Evolutionary conservation across 2,113 vertebrate genomes (phyloP).

Genomic region (Chaenogobius annularis): DNA sequence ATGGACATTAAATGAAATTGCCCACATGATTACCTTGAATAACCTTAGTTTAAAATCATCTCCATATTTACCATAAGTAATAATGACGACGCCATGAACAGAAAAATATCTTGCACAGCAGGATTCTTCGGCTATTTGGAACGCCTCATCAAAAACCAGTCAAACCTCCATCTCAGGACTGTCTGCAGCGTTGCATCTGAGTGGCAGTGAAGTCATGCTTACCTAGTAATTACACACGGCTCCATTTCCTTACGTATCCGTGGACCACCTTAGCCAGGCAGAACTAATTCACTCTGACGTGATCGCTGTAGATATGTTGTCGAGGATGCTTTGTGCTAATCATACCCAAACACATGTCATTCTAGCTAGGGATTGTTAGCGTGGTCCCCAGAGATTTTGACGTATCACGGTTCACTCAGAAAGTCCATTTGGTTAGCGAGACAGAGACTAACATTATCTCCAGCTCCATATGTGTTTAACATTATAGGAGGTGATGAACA

Average conservation of each 20-base stretch:
- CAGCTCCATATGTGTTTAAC: conserved; percentile 58
- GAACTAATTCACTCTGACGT: conserved; percentile 60
- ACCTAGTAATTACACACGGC: conserved; percentile 36
- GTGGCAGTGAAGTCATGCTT: conserved; percentile 11
- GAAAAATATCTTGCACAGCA: conserved; percentile 31
- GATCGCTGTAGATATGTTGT: conserved; percentile 62
- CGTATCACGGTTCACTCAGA: conserved; percentile 58
- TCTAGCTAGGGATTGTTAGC: conserved; percentile 64
- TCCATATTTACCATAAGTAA: neutral
- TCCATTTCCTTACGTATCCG: conserved; percentile 28
- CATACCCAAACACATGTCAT: conserved; percentile 66
- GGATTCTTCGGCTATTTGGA: conserved; percentile 20
- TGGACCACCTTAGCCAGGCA: conserved; percentile 33
- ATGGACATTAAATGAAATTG: neutral
- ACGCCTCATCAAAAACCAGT: neutral
- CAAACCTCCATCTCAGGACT: conserved; percentile 1
- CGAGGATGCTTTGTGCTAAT: conserved; percentile 45
- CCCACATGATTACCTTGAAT: neutral
- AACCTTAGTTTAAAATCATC: neutral
- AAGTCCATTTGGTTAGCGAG: conserved; percentile 41
- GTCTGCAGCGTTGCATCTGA: conserved; percentile 16
- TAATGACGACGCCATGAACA: conserved; percentile 20
- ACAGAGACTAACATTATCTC: conserved; percentile 65
- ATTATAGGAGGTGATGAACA: conserved; percentile 40
- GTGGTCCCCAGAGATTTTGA: conserved; percentile 38